Percentiles rank a stretch among this genome's conserved stretches.
Conservation (phyloP, 2,888 invertebrate species). For the Xiphydria camelus region DNA sequence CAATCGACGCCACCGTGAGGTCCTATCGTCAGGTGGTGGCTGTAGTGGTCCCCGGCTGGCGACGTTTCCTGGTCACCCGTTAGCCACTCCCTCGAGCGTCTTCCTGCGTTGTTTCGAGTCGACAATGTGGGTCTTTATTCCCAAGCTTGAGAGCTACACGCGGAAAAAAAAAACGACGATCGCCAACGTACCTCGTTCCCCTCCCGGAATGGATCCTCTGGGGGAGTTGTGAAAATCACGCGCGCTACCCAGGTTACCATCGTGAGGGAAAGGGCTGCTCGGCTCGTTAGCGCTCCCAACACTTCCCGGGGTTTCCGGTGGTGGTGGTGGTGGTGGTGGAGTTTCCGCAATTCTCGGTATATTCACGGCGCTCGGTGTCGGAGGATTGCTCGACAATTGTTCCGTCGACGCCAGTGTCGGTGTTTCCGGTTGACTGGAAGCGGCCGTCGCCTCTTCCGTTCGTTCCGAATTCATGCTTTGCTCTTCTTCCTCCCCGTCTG, state of each 20-base stretch:
- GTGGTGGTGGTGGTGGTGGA: conserved; percentile 59
- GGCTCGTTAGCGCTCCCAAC: conserved; percentile 56
- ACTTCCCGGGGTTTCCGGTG: conserved; percentile 53
- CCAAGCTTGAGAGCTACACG: no score
- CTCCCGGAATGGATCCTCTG: conserved; percentile 52
- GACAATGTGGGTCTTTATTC: no score
- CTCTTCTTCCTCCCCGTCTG: conserved; percentile 50
- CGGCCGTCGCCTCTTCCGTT: conserved; percentile 7
- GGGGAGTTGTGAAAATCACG: conserved; percentile 45
- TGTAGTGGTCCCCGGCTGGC: conserved; percentile 45
- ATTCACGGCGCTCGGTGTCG: conserved; percentile 39
- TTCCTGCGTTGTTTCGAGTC: no score
- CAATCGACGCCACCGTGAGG: conserved; percentile 70
- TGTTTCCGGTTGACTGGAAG: conserved; percentile 37
- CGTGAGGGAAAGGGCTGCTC: conserved; percentile 58
- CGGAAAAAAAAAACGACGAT: no score
- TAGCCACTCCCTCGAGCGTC: conserved; percentile 51
- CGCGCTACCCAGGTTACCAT: conserved; percentile 50
- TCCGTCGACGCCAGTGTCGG: conserved; percentile 40
- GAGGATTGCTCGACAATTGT: conserved; percentile 47
- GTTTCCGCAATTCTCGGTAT: conserved; percentile 51
- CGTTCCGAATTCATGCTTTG: conserved; percentile 33
- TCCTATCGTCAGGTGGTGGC: conserved; percentile 66
- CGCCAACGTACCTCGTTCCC: conserved; percentile 45
- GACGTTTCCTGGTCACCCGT: conserved; percentile 46